Conservation (phyloP, 2,888 invertebrate species). For the Pseudanteris insignis region DNA sequence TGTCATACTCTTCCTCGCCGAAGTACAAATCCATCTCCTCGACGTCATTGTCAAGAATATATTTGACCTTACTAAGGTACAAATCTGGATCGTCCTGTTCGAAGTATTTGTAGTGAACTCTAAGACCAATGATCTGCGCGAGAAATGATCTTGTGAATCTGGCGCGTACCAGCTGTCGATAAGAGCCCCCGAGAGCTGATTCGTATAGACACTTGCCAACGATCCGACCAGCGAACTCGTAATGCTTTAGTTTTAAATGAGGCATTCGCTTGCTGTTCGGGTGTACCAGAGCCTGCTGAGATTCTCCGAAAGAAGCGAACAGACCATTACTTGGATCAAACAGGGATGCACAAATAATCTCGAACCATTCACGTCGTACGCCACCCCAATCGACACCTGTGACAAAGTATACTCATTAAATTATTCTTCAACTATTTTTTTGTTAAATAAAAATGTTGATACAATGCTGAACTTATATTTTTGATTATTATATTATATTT, state of each 20-base stretch:
- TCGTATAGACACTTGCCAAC: constrained; percentile 96
- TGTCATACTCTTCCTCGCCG: constrained; percentile 88
- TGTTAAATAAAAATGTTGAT: too few relatives aligned
- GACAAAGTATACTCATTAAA: too few relatives aligned
- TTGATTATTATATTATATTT: too few relatives aligned
- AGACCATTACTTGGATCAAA: constrained; percentile 86
- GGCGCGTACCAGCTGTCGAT: constrained; percentile 89
- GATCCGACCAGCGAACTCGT: constrained; percentile 91
- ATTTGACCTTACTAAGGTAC: constrained; percentile 91
- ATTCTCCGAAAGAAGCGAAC: constrained; percentile 86
- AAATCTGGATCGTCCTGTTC: constrained; percentile 96
- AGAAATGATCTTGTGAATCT: constrained; percentile 91
- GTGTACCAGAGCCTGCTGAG: constrained; percentile 88
- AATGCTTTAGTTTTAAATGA: constrained; percentile 85
- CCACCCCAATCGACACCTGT: constrained; percentile 94
- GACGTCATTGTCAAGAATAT: constrained; percentile 89
- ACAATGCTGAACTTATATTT: too few relatives aligned
- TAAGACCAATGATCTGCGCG: constrained; percentile 91
- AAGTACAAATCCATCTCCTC: constrained; percentile 87
- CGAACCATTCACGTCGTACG: constrained; percentile 93
- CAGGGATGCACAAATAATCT: constrained; percentile 84
- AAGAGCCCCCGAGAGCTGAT: constrained; percentile 88
- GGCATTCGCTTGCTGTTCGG: constrained; percentile 84
- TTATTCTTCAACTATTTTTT: too few relatives aligned
- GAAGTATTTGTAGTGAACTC: constrained; percentile 95